Percentiles rank a stretch among this genome's conserved stretches.
Evolutionary conservation across 2,888 invertebrate genomes (phyloP).

Genomic region (Tanytarsus gracilentus): DNA sequence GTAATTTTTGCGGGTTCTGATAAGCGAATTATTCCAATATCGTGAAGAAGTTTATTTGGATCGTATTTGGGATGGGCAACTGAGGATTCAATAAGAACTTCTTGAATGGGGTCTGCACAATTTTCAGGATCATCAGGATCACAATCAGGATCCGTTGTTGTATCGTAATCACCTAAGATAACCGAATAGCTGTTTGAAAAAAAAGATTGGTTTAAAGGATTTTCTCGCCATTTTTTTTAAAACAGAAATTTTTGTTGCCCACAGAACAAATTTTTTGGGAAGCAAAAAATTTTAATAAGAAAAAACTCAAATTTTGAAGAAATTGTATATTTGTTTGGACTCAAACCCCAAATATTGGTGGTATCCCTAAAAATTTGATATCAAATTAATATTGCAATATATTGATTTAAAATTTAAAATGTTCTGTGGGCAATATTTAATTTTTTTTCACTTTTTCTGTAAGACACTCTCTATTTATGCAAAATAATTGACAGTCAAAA

Average conservation of each 20-base stretch:
- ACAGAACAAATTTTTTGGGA: background rate
- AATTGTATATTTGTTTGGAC: too few relatives aligned
- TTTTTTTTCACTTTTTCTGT: too few relatives aligned
- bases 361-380: too few relatives aligned
- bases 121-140: conserved; percentile 30
- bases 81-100: conserved; percentile 32
- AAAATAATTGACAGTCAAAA: too few relatives aligned
- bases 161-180: conserved; percentile 36
- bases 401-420: too few relatives aligned
- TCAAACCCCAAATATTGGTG: too few relatives aligned
- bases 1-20: conserved; percentile 31
- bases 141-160: conserved; percentile 33
- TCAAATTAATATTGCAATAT: too few relatives aligned
- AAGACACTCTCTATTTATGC: too few relatives aligned
- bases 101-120: conserved; percentile 34
- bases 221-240: background rate
- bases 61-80: conserved; percentile 33
- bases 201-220: background rate
- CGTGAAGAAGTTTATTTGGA: conserved; percentile 31
- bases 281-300: too few relatives aligned
- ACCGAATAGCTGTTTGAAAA: conserved; percentile 31
- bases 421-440: too few relatives aligned
- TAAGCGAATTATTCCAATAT: conserved; percentile 34
- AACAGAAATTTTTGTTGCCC: too few relatives aligned
- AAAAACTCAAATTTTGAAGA: too few relatives aligned